A percentile compares a stretch with the other conserved stretches of the same genome.
These are phyloP conservation scores for Metallyticus violacea DNA, from an alignment of 2,888 invertebrate genomes.

Conservation along the genomic window DNA sequence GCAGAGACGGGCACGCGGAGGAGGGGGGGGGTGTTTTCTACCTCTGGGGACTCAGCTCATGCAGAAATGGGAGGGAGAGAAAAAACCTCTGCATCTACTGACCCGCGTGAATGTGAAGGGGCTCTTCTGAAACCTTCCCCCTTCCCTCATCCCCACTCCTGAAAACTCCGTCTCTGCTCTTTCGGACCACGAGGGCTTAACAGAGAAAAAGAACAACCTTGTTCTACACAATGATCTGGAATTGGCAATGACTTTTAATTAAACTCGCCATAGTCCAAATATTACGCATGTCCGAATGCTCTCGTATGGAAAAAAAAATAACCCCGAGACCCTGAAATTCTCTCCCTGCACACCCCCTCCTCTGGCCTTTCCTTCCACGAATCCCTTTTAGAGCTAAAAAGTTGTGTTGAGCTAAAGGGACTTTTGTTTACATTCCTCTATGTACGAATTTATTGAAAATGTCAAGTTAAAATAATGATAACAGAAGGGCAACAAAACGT, in stretches of 20 bases:
- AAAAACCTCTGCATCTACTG: conserved; percentile 9
- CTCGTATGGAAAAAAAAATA: neutral
- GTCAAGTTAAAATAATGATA: neutral
- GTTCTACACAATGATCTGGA: conserved; percentile 26
- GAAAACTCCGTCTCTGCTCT: neutral
- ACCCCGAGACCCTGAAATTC: neutral
- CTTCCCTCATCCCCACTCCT: neutral
- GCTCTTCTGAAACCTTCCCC: neutral
- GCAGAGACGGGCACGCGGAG: neutral
- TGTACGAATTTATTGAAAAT: conserved; percentile 9
- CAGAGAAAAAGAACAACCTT: conserved; percentile 9
- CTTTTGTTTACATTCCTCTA: conserved; percentile 4
- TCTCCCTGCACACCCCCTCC: neutral
- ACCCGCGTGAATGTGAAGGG: conserved; percentile 14
- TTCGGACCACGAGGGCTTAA: neutral
- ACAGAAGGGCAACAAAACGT: neutral
- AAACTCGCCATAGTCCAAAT: conserved; percentile 21
- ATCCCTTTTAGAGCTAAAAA: neutral
- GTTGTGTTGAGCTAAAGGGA: conserved; percentile 15
- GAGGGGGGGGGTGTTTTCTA: neutral
- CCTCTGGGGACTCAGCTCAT: conserved; percentile 19
- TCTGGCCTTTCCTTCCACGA: neutral
- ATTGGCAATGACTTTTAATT: conserved; percentile 31
- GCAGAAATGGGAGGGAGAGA: conserved; percentile 2
- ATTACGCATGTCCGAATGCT: conserved; percentile 27